Conservation (phyloP, 2,888 invertebrate species). For the Linnaemya tessellans region DNA sequence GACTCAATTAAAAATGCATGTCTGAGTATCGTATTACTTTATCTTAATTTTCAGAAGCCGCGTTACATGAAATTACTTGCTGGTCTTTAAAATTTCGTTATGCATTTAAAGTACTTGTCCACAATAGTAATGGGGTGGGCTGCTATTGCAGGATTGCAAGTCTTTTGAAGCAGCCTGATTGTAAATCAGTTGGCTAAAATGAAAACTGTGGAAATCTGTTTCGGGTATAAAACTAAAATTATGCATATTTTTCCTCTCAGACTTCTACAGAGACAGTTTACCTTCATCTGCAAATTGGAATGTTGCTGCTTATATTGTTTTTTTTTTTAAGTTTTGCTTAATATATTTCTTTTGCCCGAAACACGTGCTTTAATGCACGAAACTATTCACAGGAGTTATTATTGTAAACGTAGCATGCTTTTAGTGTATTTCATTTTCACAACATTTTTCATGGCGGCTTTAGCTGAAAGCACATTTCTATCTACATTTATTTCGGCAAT, state of each 20-base stretch:
- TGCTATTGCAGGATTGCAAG: slow-evolving; percentile 15
- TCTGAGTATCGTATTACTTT: no score
- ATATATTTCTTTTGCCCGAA: slow-evolving; percentile 10
- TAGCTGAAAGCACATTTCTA: neutral
- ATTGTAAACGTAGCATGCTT: slow-evolving; percentile 44
- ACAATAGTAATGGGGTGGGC: slow-evolving; percentile 4
- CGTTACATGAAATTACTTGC: no score
- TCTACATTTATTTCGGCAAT: neutral
- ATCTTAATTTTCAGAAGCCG: no score
- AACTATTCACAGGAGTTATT: slow-evolving; percentile 46
- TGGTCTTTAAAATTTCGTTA: neutral
- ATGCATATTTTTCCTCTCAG: slow-evolving; percentile 34
- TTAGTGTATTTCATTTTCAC: slow-evolving; percentile 33
- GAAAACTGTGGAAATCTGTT: neutral
- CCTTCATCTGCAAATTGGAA: slow-evolving; percentile 16
- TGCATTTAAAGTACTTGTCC: slow-evolving; percentile 33
- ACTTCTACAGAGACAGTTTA: slow-evolving; percentile 15
- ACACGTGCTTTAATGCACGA: slow-evolving; percentile 58
- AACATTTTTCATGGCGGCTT: slow-evolving; percentile 49
- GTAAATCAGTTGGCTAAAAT: slow-evolving; percentile 52
- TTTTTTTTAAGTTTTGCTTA: no score
- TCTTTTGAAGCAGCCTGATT: slow-evolving; percentile 49
- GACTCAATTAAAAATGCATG: no score
- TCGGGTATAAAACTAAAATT: slow-evolving; percentile 10
- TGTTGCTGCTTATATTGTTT: no score